Conservation (phyloP, 2,888 invertebrate species). For the Cryptocheilus praepositus region DNA sequence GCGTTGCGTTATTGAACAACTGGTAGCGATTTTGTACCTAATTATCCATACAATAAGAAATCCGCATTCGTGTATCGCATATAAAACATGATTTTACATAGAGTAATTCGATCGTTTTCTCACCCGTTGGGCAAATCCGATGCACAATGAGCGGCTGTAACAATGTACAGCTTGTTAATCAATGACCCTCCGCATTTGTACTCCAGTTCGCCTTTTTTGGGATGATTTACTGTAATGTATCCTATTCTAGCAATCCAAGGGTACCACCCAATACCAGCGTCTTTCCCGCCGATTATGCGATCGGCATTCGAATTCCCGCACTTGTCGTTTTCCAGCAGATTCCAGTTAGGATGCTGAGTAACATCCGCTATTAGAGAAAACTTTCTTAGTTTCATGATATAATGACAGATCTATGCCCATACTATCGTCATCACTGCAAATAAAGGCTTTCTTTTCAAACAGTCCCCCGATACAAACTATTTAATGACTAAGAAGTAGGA, state of each 20-base stretch:
- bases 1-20: no score
- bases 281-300: conserved; percentile 58
- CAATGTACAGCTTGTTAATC: conserved; percentile 51
- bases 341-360: conserved; percentile 76
- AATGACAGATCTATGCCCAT: no score
- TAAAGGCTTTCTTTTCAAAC: no score
- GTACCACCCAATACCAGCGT: conserved; percentile 57
- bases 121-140: conserved; percentile 43
- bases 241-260: conserved; percentile 65
- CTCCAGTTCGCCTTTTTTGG: no score
- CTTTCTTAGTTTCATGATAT: no score
- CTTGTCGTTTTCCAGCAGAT: conserved; percentile 73
- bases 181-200: conserved; percentile 52
- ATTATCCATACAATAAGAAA: no score
- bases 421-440: no score
- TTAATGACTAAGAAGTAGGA: no score
- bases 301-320: conserved; percentile 79
- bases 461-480: no score
- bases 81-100: no score
- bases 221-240: conserved; percentile 38
- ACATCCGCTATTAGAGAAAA: conserved; percentile 32
- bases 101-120: not conserved
- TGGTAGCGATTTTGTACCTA: no score
- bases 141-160: conserved; percentile 63
- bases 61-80: not conserved